Conservation (phyloP, 64 coral and sea anemone species). For the Cladopsammia gracilis region DNA sequence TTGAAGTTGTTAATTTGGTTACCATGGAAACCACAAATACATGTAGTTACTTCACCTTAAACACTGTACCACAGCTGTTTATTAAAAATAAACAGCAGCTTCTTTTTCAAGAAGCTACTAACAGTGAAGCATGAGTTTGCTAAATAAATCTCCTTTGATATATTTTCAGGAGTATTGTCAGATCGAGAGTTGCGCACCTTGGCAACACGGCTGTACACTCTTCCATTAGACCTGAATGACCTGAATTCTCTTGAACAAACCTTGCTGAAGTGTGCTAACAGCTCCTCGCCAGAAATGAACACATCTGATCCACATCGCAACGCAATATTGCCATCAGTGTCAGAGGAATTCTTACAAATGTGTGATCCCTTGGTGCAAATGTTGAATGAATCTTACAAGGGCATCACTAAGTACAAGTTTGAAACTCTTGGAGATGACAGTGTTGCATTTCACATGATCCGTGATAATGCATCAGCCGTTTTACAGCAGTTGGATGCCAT, state of each 20-base stretch:
- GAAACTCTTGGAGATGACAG: constrained; percentile 90
- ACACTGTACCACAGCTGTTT: no score
- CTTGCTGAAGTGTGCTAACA: constrained; percentile 72
- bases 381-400: constrained; percentile 77
- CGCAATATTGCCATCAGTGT: constrained; percentile 65
- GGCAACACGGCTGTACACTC: constrained; percentile 73
- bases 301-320: constrained; percentile 58
- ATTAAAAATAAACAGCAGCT: no score
- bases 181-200: constrained; percentile 92
- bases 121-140: no score
- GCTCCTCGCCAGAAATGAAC: background rate
- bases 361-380: constrained; percentile 75
- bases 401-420: constrained; percentile 72
- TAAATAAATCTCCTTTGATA: background rate
- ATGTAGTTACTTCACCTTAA: no score
- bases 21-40: no score
- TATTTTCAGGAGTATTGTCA: constrained; percentile 77
- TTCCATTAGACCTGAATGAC: constrained; percentile 70
- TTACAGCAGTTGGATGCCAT: constrained; percentile 84
- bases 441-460: constrained; percentile 93
- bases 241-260: constrained; percentile 74
- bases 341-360: constrained; percentile 59
- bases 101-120: no score
- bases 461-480: constrained; percentile 84
- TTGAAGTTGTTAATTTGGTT: no score